These are phyloP conservation scores for Hippolais icterina DNA, from an alignment of 2,113 vertebrate species.

Conservation along the genomic window DNA sequence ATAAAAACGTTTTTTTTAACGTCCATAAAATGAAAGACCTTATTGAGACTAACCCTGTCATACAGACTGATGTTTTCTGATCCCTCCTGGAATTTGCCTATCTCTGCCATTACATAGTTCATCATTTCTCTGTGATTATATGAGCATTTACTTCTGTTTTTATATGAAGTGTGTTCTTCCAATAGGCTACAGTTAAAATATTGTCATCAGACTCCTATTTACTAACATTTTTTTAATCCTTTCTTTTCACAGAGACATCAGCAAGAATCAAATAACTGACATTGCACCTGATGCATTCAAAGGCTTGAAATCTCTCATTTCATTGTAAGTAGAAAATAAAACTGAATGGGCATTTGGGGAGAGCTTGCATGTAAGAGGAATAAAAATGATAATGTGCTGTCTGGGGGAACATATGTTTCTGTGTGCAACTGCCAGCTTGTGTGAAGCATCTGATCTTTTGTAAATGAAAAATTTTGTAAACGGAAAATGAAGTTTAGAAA, in stretches of 20 bases:
- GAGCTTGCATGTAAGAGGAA: not conserved
- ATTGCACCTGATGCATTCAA: conserved; percentile 94
- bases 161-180: not conserved
- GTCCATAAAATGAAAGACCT: not conserved
- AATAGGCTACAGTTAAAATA: not conserved
- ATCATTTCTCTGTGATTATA: not conserved
- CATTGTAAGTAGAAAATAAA: conserved; percentile 86
- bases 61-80: not conserved
- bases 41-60: not conserved
- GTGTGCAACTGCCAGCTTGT: conserved; percentile 56
- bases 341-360: not conserved
- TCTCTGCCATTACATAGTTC: not conserved
- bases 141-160: not conserved
- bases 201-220: not conserved
- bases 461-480: conserved; percentile 66
- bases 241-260: conserved; percentile 89
- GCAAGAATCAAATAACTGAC: conserved; percentile 98
- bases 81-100: not conserved
- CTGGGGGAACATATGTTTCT: conserved; percentile 58
- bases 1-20: not conserved
- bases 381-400: conserved; percentile 33
- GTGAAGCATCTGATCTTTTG: conserved; percentile 71
- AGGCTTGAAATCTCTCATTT: conserved; percentile 94
- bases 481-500: conserved; percentile 56
- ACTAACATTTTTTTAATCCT: not conserved